Conservation (phyloP, 2,113 vertebrate species). For the Solea solea region DNA sequence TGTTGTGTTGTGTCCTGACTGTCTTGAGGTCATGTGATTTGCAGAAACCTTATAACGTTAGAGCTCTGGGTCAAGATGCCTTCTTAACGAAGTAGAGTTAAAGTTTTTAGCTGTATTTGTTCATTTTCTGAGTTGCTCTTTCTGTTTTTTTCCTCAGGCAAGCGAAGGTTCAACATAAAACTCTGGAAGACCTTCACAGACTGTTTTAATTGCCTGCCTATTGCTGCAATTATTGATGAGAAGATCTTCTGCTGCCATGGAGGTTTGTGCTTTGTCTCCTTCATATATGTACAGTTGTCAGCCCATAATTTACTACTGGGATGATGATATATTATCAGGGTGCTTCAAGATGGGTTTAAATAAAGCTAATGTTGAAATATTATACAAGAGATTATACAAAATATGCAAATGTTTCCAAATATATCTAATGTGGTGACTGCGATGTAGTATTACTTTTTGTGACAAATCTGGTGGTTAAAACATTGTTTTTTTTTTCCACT, state of each 20-base stretch:
- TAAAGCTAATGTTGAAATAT: no score
- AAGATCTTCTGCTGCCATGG: conserved; percentile 98
- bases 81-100: background rate
- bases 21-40: background rate
- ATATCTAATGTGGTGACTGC: no score
- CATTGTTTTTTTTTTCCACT: no score
- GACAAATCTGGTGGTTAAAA: no score
- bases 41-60: background rate
- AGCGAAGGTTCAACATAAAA: conserved; percentile 95
- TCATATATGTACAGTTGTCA: background rate
- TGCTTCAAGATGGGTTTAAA: no score
- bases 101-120: background rate
- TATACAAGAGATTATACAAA: no score
- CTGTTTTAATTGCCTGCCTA: conserved; percentile 96
- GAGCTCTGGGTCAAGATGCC: no score
- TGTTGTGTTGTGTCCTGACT: background rate
- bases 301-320: background rate
- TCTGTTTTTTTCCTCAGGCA: conserved; percentile 79
- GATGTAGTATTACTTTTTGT: no score
- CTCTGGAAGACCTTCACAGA: conserved; percentile 98
- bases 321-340: background rate
- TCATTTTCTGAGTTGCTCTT: background rate
- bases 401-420: no score
- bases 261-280: conserved; percentile 79
- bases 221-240: conserved; percentile 95